Evolutionary conservation across 2,113 vertebrate genomes (phyloP), one percentile per base, ranked within the genome.

Genomic region (Scalopus aquaticus): DNA sequence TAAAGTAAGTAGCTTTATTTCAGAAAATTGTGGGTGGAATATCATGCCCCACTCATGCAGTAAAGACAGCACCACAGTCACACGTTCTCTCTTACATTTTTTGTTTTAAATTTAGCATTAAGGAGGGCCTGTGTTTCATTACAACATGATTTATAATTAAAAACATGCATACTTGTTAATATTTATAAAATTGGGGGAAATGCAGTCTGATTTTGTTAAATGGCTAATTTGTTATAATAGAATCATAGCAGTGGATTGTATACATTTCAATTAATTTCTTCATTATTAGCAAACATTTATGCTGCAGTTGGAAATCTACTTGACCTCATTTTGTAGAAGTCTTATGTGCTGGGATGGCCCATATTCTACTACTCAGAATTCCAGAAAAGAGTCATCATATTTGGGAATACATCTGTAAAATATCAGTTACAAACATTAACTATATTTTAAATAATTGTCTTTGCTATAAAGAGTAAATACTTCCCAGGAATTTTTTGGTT

Each of bases 1-100:
- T 24, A 97, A 98, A 96, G 99, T 99, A 97, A 98, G 98, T 95
- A 78, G 37, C 46, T 89, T 70, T 92, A 65, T 90, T 91, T 56
- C 19, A 80, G 46, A 49, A n/a, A 70, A 49, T 64, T 42, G 65
- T 64, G 64, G 78, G 8, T 44, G 22, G 30, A 30, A 6, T 9
- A 10, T 62, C 51, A 9, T 67, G 6, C 54, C 35, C 16, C 67
- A 35, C 9, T 37, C 32, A 70, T 32, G 16, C n/a, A 60, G 88
- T 20, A 69, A 83, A 64, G 12, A 81, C 20, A 79, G 28, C 10
- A 35, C 22, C 10, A 24, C 8, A 17, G 49, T 72, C 20, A 22
- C 11, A 32, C 8, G 1, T 67, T 54, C 24, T 44, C 39, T 76
- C 2, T 78, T 90, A 24, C 58, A 67, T n/a, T 42, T 88, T n/a